These are phyloP conservation scores for Aspidapion aeneum DNA, from an alignment of 2,888 invertebrate species.

Conservation along the genomic window DNA sequence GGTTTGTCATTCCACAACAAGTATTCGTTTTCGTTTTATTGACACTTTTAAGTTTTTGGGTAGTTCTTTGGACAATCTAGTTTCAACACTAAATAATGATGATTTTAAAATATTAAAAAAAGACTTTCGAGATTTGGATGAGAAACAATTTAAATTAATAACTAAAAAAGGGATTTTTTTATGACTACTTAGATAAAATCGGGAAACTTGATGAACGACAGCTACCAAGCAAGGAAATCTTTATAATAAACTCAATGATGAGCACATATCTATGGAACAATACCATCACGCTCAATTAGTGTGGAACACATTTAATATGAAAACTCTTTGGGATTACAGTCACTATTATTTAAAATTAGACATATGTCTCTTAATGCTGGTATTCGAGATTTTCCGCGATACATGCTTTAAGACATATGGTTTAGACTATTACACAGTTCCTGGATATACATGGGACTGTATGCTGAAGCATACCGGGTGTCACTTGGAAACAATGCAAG, in stretches of 20 bases:
- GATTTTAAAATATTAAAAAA: slow-evolving; percentile 14
- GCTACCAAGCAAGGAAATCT: slow-evolving; percentile 29
- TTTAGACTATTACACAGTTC: slow-evolving; percentile 36
- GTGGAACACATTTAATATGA: slow-evolving; percentile 30
- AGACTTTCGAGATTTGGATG: slow-evolving; percentile 3
- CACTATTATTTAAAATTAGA: slow-evolving; percentile 43
- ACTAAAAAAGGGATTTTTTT: slow-evolving; percentile 36
- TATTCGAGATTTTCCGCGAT: slow-evolving; percentile 42
- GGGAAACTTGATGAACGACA: slow-evolving; percentile 19
- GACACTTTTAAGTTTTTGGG: slow-evolving; percentile 30
- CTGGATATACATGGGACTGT: slow-evolving; percentile 34
- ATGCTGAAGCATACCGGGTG: slow-evolving; percentile 33
- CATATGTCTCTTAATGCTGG: slow-evolving; percentile 38
- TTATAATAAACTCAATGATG: no score
- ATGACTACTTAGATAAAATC: slow-evolving; percentile 33
- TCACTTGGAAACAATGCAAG: slow-evolving; percentile 30
- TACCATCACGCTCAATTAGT: slow-evolving; percentile 5
- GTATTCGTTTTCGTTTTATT: slow-evolving; percentile 26
- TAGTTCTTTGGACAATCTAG: slow-evolving; percentile 28
- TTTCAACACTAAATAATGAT: slow-evolving; percentile 23
- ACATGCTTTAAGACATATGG: slow-evolving; percentile 33
- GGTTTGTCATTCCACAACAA: no score
- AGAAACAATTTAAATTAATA: slow-evolving; percentile 14
- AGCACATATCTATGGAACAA: no score
- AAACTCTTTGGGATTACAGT: slow-evolving; percentile 36